Conservation (phyloP, 2,888 invertebrate species). For the Busseola fusca region DNA sequence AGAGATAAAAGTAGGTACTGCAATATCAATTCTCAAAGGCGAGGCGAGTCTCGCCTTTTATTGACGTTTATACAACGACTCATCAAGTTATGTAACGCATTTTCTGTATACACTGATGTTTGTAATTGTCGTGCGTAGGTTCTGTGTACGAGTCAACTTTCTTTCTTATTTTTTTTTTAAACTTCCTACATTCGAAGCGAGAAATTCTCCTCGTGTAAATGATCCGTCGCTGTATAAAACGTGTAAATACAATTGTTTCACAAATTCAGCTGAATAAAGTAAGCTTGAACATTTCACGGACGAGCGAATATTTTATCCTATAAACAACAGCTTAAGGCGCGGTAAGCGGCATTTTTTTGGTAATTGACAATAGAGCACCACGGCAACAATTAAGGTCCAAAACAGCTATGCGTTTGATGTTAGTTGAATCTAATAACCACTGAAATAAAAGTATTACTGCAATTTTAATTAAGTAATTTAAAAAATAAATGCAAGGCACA, state of each 20-base stretch:
- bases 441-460: neutral
- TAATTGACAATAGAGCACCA: neutral
- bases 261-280: conserved; percentile 62
- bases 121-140: neutral
- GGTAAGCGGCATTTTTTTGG: neutral
- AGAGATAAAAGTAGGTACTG: no score
- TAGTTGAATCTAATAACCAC: neutral
- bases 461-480: neutral
- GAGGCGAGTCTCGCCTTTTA: neutral
- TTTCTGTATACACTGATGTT: neutral
- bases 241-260: conserved; percentile 58
- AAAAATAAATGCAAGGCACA: neutral
- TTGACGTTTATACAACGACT: neutral
- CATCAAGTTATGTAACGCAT: neutral
- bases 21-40: no score
- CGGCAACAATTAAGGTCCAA: no score
- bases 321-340: conserved; percentile 57
- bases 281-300: conserved; percentile 50
- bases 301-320: conserved; percentile 33
- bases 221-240: conserved; percentile 35
- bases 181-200: no score
- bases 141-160: neutral
- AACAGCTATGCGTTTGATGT: no score
- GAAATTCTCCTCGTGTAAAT: neutral
- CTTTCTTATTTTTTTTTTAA: no score